These are phyloP conservation scores for Mechanitis mazaeus DNA, from an alignment of 2,888 invertebrate genomes.

Conservation along the genomic window DNA sequence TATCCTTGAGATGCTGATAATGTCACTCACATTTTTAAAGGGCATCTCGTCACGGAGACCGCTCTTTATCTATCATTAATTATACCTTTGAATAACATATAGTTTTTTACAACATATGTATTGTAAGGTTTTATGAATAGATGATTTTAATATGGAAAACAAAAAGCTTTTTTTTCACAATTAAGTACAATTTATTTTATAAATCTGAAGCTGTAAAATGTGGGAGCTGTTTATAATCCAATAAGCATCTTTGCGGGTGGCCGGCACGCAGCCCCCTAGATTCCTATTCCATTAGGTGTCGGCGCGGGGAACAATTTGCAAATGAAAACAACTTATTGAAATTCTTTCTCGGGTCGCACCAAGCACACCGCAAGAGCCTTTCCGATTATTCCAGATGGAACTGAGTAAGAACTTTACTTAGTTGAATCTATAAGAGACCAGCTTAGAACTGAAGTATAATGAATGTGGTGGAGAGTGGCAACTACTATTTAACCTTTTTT, in stretches of 20 bases:
- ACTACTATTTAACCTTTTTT: neutral
- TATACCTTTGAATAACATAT: constrained; percentile 24
- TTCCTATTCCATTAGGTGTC: constrained; percentile 74
- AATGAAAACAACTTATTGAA: constrained; percentile 77
- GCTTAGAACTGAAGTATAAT: neutral
- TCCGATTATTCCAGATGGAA: constrained; percentile 38
- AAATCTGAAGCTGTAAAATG: constrained; percentile 18
- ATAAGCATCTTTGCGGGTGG: constrained; percentile 51
- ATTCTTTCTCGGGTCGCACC: constrained; percentile 64
- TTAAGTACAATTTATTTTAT: neutral
- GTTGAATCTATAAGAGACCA: constrained; percentile 15
- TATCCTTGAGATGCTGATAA: constrained; percentile 66
- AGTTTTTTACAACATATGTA: neutral
- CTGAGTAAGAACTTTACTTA: constrained; percentile 35
- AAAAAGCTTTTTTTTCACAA: neutral
- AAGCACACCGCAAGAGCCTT: constrained; percentile 28
- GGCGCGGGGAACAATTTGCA: constrained; percentile 71
- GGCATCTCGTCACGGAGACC: constrained; percentile 49
- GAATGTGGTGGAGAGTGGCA: neutral
- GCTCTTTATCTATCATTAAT: constrained; percentile 46
- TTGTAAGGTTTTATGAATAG: neutral
- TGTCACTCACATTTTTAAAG: constrained; percentile 64
- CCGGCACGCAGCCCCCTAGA: constrained; percentile 51
- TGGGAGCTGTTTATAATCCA: constrained; percentile 55
- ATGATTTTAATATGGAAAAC: neutral